phyloP scores from a whole-genome alignment of 2,113 vertebrate genomes.

The Podilymbus podiceps region DNA sequence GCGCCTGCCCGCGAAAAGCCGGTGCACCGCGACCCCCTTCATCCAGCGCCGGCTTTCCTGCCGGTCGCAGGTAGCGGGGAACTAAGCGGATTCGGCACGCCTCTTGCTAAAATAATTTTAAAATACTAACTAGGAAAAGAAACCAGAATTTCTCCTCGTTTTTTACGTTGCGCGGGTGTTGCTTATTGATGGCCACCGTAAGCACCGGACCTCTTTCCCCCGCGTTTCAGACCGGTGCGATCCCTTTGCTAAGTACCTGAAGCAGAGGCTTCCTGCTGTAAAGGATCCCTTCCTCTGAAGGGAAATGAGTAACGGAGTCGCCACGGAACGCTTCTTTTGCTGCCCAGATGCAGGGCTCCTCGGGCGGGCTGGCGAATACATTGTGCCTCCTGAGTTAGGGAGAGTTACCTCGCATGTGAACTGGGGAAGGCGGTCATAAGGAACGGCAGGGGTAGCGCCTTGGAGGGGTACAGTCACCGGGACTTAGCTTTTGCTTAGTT shows the following conservation, averaged over 20 bases:
- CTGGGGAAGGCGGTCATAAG: fast-evolving
- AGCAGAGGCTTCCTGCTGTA: background rate
- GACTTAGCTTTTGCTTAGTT: background rate
- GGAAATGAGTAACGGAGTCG: fast-evolving
- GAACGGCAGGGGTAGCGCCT: background rate
- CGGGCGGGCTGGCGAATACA: fast-evolving
- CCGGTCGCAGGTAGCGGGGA: background rate
- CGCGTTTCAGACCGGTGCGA: fast-evolving
- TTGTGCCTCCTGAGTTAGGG: background rate
- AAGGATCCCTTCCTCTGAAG: too few relatives aligned
- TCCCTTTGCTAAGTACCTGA: fast-evolving
- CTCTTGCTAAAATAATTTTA: fast-evolving
- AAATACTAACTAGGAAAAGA: fast-evolving
- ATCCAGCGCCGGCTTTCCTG: background rate
- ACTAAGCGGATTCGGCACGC: fast-evolving
- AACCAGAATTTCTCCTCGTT: fast-evolving
- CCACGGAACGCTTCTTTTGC: background rate
- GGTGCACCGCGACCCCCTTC: background rate
- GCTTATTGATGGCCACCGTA: fast-evolving
- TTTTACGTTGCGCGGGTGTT: fast-evolving
- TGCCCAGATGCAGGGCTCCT: background rate
- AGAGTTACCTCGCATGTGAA: fast-evolving
- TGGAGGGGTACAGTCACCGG: background rate
- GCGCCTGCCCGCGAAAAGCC: background rate
- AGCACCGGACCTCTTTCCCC: background rate